A percentile compares a stretch with the other conserved stretches of the same genome.
phyloP scores from a whole-genome alignment of 2,888 invertebrate genomes.

The Neocrepidodera transversa region DNA sequence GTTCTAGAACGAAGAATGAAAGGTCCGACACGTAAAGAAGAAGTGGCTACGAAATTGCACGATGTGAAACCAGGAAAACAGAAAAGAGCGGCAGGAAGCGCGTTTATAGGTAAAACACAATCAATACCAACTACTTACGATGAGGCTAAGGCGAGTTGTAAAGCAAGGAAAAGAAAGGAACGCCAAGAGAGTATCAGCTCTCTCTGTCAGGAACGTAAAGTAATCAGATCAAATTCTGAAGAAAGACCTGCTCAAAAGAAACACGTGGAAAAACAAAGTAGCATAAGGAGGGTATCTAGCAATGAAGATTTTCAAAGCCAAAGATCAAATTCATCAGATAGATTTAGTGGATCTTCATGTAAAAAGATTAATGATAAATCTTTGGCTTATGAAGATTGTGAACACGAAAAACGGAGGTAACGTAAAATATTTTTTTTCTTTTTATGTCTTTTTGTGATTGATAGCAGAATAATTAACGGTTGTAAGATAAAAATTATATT shows the following conservation, averaged over 20 bases:
- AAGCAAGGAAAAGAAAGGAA: constrained; percentile 69
- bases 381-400: constrained; percentile 65
- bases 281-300: constrained; percentile 68
- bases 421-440: no score
- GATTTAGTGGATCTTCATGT: constrained; percentile 52
- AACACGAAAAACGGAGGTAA: constrained; percentile 67
- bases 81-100: constrained; percentile 39
- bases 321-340: constrained; percentile 43
- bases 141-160: constrained; percentile 56
- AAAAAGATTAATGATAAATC: constrained; percentile 48
- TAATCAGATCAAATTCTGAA: constrained; percentile 69
- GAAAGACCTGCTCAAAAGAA: constrained; percentile 61
- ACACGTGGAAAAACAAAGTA: constrained; percentile 50
- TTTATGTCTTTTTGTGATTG: no score
- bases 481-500: no score
- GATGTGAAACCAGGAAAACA: constrained; percentile 43
- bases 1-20: constrained; percentile 44
- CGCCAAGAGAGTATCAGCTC: constrained; percentile 68
- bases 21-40: constrained; percentile 49
- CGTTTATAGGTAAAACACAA: constrained; percentile 34
- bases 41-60: constrained; percentile 42
- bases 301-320: constrained; percentile 67
- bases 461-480: no score
- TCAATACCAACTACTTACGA: constrained; percentile 50
- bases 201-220: constrained; percentile 66